A percentile compares a stretch with the other conserved stretches of the same genome.
Conservation (phyloP, 2,797 vertebrate genomes). For the Muscicapa comitata region DNA sequence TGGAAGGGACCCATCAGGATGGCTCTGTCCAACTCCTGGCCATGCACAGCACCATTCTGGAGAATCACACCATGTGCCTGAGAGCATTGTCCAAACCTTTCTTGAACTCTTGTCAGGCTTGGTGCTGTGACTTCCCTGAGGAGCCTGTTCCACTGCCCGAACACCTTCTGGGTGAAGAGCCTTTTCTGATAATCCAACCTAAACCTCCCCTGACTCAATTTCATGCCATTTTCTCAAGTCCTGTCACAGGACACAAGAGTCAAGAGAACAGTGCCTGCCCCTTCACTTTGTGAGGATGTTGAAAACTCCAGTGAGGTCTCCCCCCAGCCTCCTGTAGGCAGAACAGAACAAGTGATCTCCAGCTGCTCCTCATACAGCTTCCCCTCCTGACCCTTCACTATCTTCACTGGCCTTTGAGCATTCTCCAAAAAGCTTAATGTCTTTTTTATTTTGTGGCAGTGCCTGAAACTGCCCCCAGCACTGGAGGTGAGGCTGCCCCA, state of each 20-base stretch:
- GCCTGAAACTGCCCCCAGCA: accelerated
- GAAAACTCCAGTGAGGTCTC: neutral
- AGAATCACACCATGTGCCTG: neutral
- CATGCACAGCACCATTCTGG: neutral
- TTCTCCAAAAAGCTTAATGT: accelerated
- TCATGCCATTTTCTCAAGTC: neutral
- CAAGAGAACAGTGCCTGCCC: neutral
- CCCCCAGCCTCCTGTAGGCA: neutral
- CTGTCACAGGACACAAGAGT: too few relatives aligned
- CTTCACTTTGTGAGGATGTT: neutral
- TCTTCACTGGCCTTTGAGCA: neutral
- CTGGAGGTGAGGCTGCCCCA: accelerated
- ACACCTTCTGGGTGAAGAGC: neutral
- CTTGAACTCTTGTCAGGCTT: neutral
- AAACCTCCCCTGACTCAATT: neutral
- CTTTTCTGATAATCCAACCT: neutral
- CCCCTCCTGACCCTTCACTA: neutral
- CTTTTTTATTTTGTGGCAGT: accelerated
- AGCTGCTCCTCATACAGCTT: accelerated
- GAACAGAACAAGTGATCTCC: neutral
- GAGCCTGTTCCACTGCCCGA: neutral
- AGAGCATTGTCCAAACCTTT: neutral
- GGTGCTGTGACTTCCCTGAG: neutral
- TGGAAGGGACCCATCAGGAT: neutral
- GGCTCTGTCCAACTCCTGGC: neutral